phyloP scores from a whole-genome alignment of 2,113 vertebrate species.

The Corapipo altera region DNA sequence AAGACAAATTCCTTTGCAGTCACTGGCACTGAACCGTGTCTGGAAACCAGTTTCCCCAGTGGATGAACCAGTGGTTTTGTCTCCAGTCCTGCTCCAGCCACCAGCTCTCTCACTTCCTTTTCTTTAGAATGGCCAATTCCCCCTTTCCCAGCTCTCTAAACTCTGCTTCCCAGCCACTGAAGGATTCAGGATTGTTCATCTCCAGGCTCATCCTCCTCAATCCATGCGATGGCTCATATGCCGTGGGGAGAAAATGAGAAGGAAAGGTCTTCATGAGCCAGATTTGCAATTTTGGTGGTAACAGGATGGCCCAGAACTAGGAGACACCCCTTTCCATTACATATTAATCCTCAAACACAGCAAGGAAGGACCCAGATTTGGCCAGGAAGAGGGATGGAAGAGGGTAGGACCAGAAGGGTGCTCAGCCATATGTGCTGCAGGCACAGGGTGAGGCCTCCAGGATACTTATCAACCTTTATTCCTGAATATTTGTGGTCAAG shows the following conservation, averaged over 20 bases:
- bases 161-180: not conserved
- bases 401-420: not conserved
- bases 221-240: fast-evolving
- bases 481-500: not conserved
- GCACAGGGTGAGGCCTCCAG: not conserved
- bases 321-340: not conserved
- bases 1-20: not conserved
- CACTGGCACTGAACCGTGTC: not conserved
- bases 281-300: not conserved
- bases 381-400: not conserved
- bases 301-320: not conserved
- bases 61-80: not conserved
- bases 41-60: not conserved
- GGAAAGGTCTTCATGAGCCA: not conserved
- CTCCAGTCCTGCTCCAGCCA: not conserved
- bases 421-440: not conserved
- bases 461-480: not conserved
- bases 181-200: not conserved
- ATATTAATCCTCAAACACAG: not conserved
- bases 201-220: not conserved
- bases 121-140: not conserved
- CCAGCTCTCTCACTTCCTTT: not conserved
- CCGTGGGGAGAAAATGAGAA: not conserved
- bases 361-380: not conserved
- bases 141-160: not conserved